These are phyloP conservation scores for Onychostoma macrolepis DNA, from an alignment of 2,113 vertebrate genomes.

Conservation along the genomic window DNA sequence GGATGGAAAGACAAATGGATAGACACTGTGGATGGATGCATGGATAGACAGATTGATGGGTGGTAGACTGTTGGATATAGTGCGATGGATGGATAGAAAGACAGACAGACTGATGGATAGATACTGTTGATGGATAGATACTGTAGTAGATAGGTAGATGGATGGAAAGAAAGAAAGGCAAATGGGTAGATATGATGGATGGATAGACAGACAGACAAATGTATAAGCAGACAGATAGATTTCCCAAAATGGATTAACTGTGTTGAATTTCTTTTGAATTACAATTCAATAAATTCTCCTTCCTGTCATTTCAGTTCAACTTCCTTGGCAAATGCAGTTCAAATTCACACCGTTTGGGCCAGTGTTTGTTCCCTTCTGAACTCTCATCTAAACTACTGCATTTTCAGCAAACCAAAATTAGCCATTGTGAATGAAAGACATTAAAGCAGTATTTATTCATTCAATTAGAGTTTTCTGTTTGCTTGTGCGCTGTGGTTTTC, in stretches of 20 bases:
- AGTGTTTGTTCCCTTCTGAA: neutral
- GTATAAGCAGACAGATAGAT: neutral
- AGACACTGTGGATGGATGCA: neutral
- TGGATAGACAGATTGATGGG: neutral
- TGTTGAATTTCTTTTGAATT: neutral
- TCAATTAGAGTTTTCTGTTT: slow-evolving; percentile 41
- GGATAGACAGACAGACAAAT: neutral
- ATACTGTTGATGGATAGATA: neutral
- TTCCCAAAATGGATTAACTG: neutral
- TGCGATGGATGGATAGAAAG: neutral
- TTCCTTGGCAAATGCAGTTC: neutral
- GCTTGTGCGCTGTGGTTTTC: slow-evolving; percentile 18
- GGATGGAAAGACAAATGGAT: neutral
- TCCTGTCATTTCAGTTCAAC: neutral
- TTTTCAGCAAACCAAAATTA: neutral
- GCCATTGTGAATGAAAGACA: neutral
- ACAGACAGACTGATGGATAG: neutral
- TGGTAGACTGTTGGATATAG: no score
- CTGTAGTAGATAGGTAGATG: neutral
- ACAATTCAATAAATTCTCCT: neutral
- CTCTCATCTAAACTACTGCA: neutral
- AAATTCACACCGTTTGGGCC: neutral
- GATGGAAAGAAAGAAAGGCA: neutral
- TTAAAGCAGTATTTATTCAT: slow-evolving; percentile 4
- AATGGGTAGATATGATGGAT: neutral